Percentiles rank a stretch among this genome's conserved stretches.
Conservation (phyloP, 1,140 invertebrate species). For the Delia radicum region DNA sequence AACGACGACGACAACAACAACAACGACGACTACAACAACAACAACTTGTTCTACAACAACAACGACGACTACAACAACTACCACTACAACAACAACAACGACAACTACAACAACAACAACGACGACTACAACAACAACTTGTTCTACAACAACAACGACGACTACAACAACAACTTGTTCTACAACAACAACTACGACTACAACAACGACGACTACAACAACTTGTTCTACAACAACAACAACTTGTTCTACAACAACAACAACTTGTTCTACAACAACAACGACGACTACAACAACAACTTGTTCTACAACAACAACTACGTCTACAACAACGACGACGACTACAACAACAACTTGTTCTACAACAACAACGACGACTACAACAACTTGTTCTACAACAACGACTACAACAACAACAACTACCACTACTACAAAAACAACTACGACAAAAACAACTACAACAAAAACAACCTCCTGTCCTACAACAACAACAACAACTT, state of each 20-base stretch:
- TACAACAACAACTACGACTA: not conserved
- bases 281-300: not conserved
- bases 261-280: not conserved
- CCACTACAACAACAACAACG: not conserved
- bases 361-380: not conserved
- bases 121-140: not conserved
- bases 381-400: not conserved
- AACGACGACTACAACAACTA: not conserved
- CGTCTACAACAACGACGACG: not conserved
- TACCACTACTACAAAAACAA: not conserved
- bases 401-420: not conserved
- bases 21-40: not conserved
- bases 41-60: not conserved
- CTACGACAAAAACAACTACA: not conserved
- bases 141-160: not conserved
- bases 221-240: not conserved
- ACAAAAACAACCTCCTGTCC: not conserved
- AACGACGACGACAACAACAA: not conserved
- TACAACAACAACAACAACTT: not conserved
- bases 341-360: not conserved
- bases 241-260: not conserved
- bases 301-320: not conserved
- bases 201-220: not conserved
- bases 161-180: not conserved
- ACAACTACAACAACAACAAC: not conserved